A percentile compares a stretch with the other conserved stretches of the same genome.
Evolutionary conservation across 2,888 invertebrate genomes (phyloP).

Genomic region (Agapetus fuscipes): DNA sequence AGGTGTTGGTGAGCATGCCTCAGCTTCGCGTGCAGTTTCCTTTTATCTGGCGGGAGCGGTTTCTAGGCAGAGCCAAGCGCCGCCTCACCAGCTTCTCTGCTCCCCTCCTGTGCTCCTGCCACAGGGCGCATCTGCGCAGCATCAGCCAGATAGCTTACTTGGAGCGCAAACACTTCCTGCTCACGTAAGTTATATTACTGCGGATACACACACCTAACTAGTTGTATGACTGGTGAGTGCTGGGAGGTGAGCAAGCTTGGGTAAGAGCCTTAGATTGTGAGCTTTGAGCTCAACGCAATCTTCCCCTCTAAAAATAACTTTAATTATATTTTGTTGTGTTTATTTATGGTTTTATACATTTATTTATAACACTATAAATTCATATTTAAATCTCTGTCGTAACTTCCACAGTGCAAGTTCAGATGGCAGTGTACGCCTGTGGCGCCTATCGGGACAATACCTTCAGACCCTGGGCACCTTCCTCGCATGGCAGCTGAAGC

Average conservation of each 20-base stretch:
- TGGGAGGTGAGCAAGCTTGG: no score
- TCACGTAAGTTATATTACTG: constrained; percentile 55
- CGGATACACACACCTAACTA: no score
- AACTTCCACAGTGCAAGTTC: constrained; percentile 53
- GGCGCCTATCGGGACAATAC: constrained; percentile 62
- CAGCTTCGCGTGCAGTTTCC: constrained; percentile 57
- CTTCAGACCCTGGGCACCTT: constrained; percentile 68
- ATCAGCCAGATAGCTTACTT: constrained; percentile 59
- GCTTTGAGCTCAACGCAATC: no score
- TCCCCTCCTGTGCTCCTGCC: constrained; percentile 59
- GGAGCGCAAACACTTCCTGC: constrained; percentile 52
- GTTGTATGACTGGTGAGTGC: no score
- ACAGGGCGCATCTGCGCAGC: constrained; percentile 60
- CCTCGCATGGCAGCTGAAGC: constrained; percentile 48
- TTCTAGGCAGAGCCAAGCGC: constrained; percentile 60
- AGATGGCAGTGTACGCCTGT: constrained; percentile 64
- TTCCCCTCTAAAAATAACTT: no score
- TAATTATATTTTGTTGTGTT: no score
- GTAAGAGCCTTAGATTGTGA: no score
- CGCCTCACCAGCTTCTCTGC: constrained; percentile 48
- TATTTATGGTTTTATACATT: no score
- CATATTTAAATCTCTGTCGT: no score
- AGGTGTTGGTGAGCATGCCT: constrained; percentile 51
- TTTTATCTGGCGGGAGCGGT: constrained; percentile 58
- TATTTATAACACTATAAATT: no score